Evolutionary conservation across 2,113 vertebrate species (phyloP).

Genomic region (Burhinus oedicnemus): DNA sequence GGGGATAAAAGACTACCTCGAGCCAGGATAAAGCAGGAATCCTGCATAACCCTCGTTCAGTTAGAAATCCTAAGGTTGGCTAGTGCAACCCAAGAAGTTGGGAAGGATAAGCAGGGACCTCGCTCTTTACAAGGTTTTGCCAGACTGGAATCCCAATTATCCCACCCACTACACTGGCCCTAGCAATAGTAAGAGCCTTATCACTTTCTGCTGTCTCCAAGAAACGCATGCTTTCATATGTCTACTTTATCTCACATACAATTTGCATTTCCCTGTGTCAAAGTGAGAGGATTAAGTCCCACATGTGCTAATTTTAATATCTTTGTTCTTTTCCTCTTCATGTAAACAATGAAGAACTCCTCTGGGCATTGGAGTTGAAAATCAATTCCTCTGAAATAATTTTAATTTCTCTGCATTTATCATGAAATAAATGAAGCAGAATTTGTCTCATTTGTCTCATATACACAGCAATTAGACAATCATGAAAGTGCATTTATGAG

Average conservation of each 20-base stretch:
- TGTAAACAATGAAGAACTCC: constrained; percentile 28
- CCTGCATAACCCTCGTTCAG: not conserved
- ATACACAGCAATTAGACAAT: constrained; percentile 18
- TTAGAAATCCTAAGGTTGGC: not conserved
- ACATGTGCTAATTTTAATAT: constrained; percentile 29
- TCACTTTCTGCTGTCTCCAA: not conserved
- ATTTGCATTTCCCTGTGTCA: constrained; percentile 11
- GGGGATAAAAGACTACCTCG: not conserved
- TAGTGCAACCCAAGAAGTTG: not conserved
- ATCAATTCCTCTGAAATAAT: constrained; percentile 45
- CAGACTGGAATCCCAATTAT: not conserved
- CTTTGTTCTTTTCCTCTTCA: constrained; percentile 28
- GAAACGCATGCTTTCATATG: not conserved
- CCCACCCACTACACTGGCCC: not conserved
- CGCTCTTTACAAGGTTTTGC: not conserved
- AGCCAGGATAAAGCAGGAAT: not conserved
- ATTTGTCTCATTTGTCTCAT: constrained; percentile 41
- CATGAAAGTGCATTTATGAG: not conserved
- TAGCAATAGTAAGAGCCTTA: not conserved
- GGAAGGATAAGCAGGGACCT: not conserved
- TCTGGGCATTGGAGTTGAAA: constrained; percentile 30
- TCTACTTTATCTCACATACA: not conserved
- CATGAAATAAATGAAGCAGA: constrained; percentile 29
- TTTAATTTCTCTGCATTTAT: constrained; percentile 50
- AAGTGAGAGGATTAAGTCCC: not conserved